Base-by-base conservation (phyloP, 2,888 invertebrate species). In the Nemotelus pantherinus region DNA sequence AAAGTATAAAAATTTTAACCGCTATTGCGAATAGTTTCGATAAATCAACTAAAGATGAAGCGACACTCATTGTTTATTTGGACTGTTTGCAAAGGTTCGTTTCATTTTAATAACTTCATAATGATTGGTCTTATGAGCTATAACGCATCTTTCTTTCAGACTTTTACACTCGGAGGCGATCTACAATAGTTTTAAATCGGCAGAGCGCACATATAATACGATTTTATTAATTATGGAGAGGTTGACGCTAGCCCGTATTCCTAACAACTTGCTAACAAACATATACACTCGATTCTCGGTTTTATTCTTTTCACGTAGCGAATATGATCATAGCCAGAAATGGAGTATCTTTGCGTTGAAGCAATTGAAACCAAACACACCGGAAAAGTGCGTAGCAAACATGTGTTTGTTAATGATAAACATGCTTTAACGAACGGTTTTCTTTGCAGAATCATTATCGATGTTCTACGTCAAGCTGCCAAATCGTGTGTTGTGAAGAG, bases 401-500 rank as follows among this genome's bases (percentile, higher is more conserved):
- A 25, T 9, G 25, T 53, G 64, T 55, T 64, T 25, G 2, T 60
- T 76, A 55, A 65, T 77, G 10, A 10, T 25, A 45, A 65, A 74
- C 57, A 53, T 74, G 25, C 47, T 67, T n/a, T 77, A 25, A 45
- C 7, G 25, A 25, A 41, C 6, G 50, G 2, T 50, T 25, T 10
- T n/a, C 65, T 57, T 76, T 76, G n/a, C 75, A 92, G 93, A 85
- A 90, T 93, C 79, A 90, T 91, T 53, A 90, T 97, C 76, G 95
- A 97, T 86, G 94, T 95, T 76, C 88, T 96, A 57, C 91, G 96
- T 68, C 94, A 95, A 84, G 94, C 95, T 82, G 93, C 95, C 79
- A 96, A 95, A 86, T 93, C 95, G 39, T 96, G 96, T 88, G 95
- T 96, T 63, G 93, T 96, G 65, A 96, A 96, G 89, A 90, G 96